Percentiles rank a stretch among this genome's conserved stretches.
These are phyloP conservation scores for Passer montanus DNA, from an alignment of 2,113 vertebrate species.

Conservation along the genomic window DNA sequence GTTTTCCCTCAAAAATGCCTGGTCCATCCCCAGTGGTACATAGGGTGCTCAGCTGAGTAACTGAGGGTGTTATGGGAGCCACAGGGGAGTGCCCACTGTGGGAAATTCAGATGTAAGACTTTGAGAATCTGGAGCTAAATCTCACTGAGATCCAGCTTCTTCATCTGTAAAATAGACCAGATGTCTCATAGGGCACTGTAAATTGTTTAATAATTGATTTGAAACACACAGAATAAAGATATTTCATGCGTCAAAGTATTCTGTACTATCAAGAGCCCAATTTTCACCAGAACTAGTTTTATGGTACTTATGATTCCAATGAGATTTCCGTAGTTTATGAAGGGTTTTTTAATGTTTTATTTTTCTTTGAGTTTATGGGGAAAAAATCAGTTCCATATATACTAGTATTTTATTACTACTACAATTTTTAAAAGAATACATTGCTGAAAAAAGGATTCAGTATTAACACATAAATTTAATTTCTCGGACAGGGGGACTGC, in stretches of 20 bases:
- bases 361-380: not conserved
- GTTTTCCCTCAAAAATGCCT: not conserved
- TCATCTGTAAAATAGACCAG: not conserved
- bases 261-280: not conserved
- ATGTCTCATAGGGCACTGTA: not conserved
- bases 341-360: not conserved
- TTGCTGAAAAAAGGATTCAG: not conserved
- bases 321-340: not conserved
- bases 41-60: not conserved
- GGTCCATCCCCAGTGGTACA: not conserved
- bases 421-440: not conserved
- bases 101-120: not conserved
- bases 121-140: not conserved
- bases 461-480: not conserved
- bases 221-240: conserved; percentile 1
- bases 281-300: not conserved
- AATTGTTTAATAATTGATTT: conserved; percentile 30
- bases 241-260: conserved; percentile 8
- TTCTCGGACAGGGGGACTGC: not conserved
- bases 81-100: not conserved
- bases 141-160: not conserved
- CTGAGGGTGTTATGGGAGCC: not conserved
- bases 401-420: not conserved
- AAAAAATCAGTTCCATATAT: not conserved
- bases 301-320: not conserved